Percentiles rank a stretch among this genome's conserved stretches.
Evolutionary conservation across 2,888 invertebrate genomes (phyloP).

Genomic region (Therioaphis trifolii): DNA sequence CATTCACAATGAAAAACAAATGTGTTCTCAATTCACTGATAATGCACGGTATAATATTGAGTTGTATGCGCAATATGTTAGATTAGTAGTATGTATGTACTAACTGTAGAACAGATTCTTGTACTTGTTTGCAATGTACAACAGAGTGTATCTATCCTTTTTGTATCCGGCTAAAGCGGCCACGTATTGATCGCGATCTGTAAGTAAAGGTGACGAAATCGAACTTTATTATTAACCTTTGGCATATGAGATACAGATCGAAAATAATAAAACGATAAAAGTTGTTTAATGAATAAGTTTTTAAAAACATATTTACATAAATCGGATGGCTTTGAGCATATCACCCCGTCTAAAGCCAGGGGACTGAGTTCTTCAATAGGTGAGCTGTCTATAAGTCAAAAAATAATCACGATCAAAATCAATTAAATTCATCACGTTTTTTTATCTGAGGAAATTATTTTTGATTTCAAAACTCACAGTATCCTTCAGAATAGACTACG

Average conservation of each 20-base stretch:
- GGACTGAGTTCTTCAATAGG: not conserved
- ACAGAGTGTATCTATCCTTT: not conserved
- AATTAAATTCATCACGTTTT: too few species aligned
- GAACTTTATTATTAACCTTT: too few species aligned
- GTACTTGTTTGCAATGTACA: not conserved
- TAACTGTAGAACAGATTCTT: not conserved
- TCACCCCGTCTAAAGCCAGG: not conserved
- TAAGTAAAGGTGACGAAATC: not conserved
- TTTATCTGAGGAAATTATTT: too few species aligned
- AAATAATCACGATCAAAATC: too few species aligned
- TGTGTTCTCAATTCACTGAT: too few species aligned
- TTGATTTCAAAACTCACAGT: not conserved
- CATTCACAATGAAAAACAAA: too few species aligned
- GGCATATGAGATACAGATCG: too few species aligned
- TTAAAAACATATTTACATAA: slow-evolving; percentile 32
- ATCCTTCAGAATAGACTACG: not conserved
- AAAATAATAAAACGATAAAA: too few species aligned
- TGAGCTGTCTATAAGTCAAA: not conserved
- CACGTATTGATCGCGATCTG: not conserved
- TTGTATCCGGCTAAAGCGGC: not conserved
- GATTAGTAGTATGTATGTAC: too few species aligned
- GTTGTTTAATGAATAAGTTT: too few species aligned
- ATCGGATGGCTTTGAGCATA: not conserved
- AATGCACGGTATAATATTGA: too few species aligned
- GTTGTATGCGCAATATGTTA: not conserved